Evolutionary conservation across 2,888 invertebrate genomes (phyloP).

Genomic region (Cheilosia soror): DNA sequence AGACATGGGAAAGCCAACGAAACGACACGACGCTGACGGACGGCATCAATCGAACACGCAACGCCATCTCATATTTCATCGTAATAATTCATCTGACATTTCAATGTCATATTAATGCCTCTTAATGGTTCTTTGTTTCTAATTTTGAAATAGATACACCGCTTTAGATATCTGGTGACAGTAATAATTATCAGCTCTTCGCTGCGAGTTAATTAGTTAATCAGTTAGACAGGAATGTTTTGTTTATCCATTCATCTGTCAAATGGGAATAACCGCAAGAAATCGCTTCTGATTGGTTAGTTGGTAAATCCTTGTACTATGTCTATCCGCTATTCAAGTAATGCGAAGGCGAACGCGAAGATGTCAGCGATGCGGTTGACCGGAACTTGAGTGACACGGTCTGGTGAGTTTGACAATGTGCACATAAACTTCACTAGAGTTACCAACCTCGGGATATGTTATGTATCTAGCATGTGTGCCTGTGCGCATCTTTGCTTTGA

Average conservation of each 20-base stretch:
- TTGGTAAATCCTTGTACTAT: slow-evolving; percentile 6
- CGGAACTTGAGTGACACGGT: slow-evolving; percentile 50
- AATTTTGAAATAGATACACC: slow-evolving; percentile 43
- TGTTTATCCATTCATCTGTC: slow-evolving; percentile 32
- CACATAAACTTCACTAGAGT: slow-evolving; percentile 5
- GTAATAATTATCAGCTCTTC: neutral
- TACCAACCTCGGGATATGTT: neutral
- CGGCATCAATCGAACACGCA: slow-evolving; percentile 44
- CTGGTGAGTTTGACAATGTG: slow-evolving; percentile 49
- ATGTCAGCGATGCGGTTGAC: slow-evolving; percentile 53
- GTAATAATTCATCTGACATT: slow-evolving; percentile 67
- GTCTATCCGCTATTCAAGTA: neutral
- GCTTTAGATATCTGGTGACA: slow-evolving; percentile 11
- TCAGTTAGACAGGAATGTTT: slow-evolving; percentile 17
- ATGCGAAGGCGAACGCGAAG: neutral
- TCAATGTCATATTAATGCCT: slow-evolving; percentile 67
- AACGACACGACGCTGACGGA: neutral
- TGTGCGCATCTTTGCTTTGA: slow-evolving; percentile 12
- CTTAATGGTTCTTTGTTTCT: slow-evolving; percentile 36
- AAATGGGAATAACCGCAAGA: slow-evolving; percentile 50
- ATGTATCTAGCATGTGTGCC: neutral
- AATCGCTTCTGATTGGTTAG: slow-evolving; percentile 29
- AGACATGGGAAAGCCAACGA: slow-evolving; percentile 35
- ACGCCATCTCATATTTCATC: slow-evolving; percentile 52
- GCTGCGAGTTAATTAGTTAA: slow-evolving; percentile 21